Base-by-base conservation (phyloP, 2,888 invertebrate species). In the Drosophila testacea region DNA sequence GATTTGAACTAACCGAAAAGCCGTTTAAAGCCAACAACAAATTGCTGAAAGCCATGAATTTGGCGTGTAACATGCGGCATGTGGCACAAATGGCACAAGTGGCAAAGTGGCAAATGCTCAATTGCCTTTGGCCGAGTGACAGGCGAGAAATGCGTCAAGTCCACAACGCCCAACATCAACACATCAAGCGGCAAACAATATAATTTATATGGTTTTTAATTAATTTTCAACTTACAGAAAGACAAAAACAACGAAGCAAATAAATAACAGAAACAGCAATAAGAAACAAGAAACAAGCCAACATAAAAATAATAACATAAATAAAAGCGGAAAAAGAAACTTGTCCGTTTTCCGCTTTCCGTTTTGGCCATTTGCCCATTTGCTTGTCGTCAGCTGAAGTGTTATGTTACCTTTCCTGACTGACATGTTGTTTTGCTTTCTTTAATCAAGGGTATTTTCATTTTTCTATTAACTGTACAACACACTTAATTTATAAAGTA, bases 171-270 rank as follows among this genome's bases (percentile, higher is more conserved):
- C 52, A 2, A 47, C 32, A 36, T 60, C 52, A 38, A 47, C 64
- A 57, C 46, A 47, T 72, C 42, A 70, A 51, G 50, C 32, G 59
- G 28, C 57, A 16, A 38, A 38, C 42, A 47, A 75, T 70, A 80
- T 83, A 81, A 83, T 75, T 78, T 68, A 81, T 75, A 66, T 73
- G 76, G 51, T 67, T 71, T 74, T 81, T 81, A 72, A 86, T 81
- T 83, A 61, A 70, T 78, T 86, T 83, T 65, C 64, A 60, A 63
- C 34, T 27, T 30, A 39, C 11, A 32, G 11, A 22, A 16, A 36
- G 27, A 2, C 10, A 41, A 36, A 47, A 30, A 36, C 27, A 48
- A 30, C 11, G 2, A 11, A n/a, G n/a, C 7, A 34, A 0, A 27
- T 36, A 34, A 10, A 48, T 2, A 36, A 7, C 32, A 47, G 27